Conservation (phyloP, 1,140 invertebrate genomes). For the Homalodisca vitripennis region DNA sequence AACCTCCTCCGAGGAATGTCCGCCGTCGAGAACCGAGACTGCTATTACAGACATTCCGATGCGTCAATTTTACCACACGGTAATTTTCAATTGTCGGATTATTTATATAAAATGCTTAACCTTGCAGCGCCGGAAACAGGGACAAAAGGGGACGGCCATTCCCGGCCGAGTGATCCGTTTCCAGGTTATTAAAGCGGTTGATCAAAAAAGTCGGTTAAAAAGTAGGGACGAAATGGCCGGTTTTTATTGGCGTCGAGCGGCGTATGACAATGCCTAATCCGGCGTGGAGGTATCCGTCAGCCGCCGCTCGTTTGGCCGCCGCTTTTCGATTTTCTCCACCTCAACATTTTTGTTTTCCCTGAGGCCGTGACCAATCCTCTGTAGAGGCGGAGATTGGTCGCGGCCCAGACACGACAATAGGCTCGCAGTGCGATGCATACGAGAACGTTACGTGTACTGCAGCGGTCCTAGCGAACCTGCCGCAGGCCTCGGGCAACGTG, state of each 20-base stretch:
- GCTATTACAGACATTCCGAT: not conserved
- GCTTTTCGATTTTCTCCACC: constrained; percentile 26
- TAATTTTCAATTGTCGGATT: constrained; percentile 16
- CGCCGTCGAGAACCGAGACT: not conserved
- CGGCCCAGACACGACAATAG: not conserved
- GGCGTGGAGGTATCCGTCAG: constrained; percentile 4
- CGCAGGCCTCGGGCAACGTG: not conserved
- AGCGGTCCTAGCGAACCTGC: not conserved
- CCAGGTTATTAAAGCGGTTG: constrained; percentile 14
- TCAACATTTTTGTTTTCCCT: constrained; percentile 18
- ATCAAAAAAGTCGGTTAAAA: constrained; percentile 7
- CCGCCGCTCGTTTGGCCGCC: constrained; percentile 7
- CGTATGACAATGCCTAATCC: constrained; percentile 16
- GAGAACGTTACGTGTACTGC: not conserved
- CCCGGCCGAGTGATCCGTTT: not conserved
- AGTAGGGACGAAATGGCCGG: not conserved
- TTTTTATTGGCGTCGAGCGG: constrained; percentile 15
- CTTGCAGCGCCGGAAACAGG: not conserved
- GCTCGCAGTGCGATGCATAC: not conserved
- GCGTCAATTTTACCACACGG: not conserved
- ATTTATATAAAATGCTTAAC: not conserved
- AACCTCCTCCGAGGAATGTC: not conserved
- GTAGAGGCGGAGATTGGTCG: constrained; percentile 5
- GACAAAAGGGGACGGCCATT: not conserved
- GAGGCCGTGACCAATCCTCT: constrained; percentile 14